Evolutionary conservation across 2,888 invertebrate species (phyloP).

Genomic region (Cordilura impudica): DNA sequence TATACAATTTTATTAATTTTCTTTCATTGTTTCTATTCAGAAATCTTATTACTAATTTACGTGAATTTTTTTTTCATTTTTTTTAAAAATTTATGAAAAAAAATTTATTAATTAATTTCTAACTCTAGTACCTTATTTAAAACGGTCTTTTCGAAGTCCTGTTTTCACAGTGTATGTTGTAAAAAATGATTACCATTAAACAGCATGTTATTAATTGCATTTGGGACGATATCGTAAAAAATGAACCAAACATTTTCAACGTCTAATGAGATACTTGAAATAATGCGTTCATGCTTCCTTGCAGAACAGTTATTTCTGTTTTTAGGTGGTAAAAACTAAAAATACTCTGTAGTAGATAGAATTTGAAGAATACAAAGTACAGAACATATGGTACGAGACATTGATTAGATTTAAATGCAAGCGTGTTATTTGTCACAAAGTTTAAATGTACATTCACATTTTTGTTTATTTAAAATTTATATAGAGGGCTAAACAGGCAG

Average conservation of each 20-base stretch:
- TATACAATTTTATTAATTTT: too few relatives aligned
- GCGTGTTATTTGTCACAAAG: constrained; percentile 36
- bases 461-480: constrained; percentile 6
- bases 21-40: too few relatives aligned
- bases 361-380: neutral
- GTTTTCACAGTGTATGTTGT: neutral
- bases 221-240: neutral
- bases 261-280: constrained; percentile 56
- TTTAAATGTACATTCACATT: constrained; percentile 26
- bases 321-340: constrained; percentile 37
- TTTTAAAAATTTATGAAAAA: too few relatives aligned
- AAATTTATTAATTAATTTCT: too few relatives aligned
- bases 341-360: constrained; percentile 10
- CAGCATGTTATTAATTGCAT: constrained; percentile 35
- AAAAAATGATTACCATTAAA: neutral
- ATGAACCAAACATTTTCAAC: constrained; percentile 4
- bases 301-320: constrained; percentile 39
- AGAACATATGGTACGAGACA: constrained; percentile 33
- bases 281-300: constrained; percentile 44
- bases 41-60: too few relatives aligned
- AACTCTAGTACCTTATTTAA: too few relatives aligned
- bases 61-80: too few relatives aligned
- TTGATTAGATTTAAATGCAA: constrained; percentile 26
- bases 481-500: neutral
- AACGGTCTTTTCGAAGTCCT: too few relatives aligned